Percentiles rank a stretch among this genome's conserved stretches.
Evolutionary conservation across 2,888 invertebrate species (phyloP).

Genomic region (Chrysina gloriosa): DNA sequence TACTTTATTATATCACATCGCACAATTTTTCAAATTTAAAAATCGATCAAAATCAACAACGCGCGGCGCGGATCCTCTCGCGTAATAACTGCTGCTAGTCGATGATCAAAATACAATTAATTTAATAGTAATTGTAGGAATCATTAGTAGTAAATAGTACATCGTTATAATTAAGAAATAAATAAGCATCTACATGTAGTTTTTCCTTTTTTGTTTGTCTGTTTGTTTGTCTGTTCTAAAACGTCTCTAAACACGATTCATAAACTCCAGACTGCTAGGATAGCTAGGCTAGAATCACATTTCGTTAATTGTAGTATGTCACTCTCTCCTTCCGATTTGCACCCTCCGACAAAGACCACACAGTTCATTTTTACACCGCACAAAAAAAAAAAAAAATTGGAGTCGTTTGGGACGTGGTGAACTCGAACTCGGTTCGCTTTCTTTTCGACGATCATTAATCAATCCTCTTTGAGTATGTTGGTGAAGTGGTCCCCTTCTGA

Average conservation of each 20-base stretch:
- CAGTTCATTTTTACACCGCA: too few relatives aligned
- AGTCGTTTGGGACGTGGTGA: neutral
- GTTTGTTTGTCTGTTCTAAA: too few relatives aligned
- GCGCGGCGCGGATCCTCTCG: neutral
- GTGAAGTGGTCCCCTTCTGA: constrained; percentile 28
- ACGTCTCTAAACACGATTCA: too few relatives aligned
- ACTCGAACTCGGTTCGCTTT: neutral
- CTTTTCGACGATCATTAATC: neutral
- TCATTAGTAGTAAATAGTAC: constrained; percentile 23
- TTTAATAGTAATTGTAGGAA: constrained; percentile 29
- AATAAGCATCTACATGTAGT: constrained; percentile 30
- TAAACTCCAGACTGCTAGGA: neutral
- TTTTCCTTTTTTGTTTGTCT: constrained; percentile 6
- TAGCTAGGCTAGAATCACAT: constrained; percentile 31
- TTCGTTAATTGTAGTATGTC: too few relatives aligned
- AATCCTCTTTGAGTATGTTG: constrained; percentile 26
- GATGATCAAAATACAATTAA: constrained; percentile 21
- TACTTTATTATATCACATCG: constrained; percentile 34
- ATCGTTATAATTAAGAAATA: constrained; percentile 30
- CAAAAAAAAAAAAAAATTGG: too few relatives aligned
- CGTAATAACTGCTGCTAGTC: constrained; percentile 1
- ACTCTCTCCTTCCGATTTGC: too few relatives aligned
- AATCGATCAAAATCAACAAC: neutral
- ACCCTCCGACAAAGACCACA: too few relatives aligned
- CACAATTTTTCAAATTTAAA: constrained; percentile 2